Conservation (phyloP, 2,113 vertebrate species). For the Antechinus flavipes region DNA sequence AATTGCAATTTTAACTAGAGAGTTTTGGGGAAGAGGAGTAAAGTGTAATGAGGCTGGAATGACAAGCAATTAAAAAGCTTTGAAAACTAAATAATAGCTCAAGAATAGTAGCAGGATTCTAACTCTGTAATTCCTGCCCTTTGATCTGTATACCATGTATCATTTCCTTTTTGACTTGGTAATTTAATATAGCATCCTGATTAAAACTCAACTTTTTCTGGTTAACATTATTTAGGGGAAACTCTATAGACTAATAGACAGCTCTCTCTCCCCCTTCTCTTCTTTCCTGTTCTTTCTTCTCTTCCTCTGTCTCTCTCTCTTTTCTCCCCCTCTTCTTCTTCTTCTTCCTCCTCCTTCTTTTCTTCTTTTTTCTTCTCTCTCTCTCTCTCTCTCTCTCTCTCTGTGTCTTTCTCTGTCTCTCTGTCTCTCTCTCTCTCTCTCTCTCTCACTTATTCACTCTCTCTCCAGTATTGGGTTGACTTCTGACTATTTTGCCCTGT, state of each 20-base stretch:
- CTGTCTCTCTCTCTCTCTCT: neutral
- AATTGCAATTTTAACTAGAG: neutral
- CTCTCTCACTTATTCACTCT: too few relatives aligned
- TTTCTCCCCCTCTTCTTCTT: too few relatives aligned
- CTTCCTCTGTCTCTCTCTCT: too few relatives aligned
- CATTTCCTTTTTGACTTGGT: neutral
- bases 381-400: too few relatives aligned
- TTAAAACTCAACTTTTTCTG: neutral
- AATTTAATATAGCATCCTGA: neutral
- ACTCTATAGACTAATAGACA: constrained; percentile 25
- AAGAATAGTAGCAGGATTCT: neutral
- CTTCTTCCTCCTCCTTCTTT: too few relatives aligned
- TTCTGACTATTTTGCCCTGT: too few relatives aligned
- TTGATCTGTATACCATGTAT: neutral
- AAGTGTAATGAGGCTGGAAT: neutral
- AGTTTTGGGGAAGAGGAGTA: neutral
- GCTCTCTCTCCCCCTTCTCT: neutral
- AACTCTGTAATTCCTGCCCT: neutral
- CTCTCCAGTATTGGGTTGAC: too few relatives aligned
- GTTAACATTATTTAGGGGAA: too few relatives aligned
- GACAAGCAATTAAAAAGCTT: neutral
- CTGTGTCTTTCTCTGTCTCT: neutral
- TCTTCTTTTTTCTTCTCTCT: neutral
- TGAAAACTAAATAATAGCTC: neutral
- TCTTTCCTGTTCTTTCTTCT: too few relatives aligned